Percentiles rank a stretch among this genome's conserved stretches.
phyloP scores from a whole-genome alignment of 1,140 invertebrate species.

The Odontomachus brunneus region DNA sequence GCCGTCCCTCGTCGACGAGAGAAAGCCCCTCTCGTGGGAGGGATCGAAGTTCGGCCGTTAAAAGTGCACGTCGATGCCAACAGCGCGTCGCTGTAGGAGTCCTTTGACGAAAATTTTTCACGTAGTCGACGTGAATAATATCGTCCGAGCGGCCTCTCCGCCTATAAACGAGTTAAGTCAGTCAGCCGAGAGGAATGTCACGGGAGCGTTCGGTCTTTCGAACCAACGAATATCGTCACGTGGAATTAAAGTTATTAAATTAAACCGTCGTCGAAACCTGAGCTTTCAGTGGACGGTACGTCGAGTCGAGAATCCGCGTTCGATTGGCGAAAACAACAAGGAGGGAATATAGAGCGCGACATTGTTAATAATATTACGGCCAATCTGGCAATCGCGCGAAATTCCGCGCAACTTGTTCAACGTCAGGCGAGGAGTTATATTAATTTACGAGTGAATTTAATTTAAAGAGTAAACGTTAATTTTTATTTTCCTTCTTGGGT shows the following conservation, averaged over 20 bases:
- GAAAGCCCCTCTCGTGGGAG: slow-evolving; percentile 37
- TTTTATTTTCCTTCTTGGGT: too few relatives aligned
- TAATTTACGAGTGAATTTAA: too few relatives aligned
- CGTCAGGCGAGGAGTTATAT: too few relatives aligned
- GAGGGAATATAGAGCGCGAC: too few relatives aligned
- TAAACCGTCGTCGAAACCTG: neutral
- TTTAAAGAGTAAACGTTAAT: too few relatives aligned
- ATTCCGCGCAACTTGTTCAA: too few relatives aligned
- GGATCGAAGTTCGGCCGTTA: slow-evolving; percentile 58
- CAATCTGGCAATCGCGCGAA: too few relatives aligned
- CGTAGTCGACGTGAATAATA: neutral
- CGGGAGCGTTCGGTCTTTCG: neutral
- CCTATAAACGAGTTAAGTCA: slow-evolving; percentile 1
- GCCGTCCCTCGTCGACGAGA: slow-evolving; percentile 39
- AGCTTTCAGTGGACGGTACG: too few relatives aligned
- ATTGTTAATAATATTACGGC: too few relatives aligned
- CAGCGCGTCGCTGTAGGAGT: neutral
- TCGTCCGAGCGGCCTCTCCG: neutral
- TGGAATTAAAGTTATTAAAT: neutral
- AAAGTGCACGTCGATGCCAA: slow-evolving; percentile 5
- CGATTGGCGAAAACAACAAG: too few relatives aligned
- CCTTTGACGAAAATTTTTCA: slow-evolving; percentile 41
- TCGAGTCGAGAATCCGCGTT: too few relatives aligned
- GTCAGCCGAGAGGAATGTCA: neutral
- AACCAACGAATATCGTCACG: neutral